A percentile compares a stretch with the other conserved stretches of the same genome.
phyloP scores from a whole-genome alignment of 2,113 vertebrate genomes.

The Trogon melanurus region DNA sequence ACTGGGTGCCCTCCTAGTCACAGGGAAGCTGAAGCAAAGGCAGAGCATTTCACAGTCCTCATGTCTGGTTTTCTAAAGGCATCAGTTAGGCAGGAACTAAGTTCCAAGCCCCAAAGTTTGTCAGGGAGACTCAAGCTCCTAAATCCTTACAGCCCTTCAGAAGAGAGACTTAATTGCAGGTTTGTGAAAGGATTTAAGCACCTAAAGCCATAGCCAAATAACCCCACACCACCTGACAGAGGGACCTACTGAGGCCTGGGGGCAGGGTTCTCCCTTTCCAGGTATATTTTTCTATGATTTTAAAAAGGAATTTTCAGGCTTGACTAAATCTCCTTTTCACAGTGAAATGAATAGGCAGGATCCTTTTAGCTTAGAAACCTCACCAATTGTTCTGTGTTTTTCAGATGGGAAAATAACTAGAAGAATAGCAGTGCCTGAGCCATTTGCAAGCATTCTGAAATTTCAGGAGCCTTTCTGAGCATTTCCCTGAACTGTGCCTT shows the following conservation, averaged over 20 bases:
- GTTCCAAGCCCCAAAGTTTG: neutral
- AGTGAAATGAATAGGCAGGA: neutral
- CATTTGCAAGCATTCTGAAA: fast-evolving
- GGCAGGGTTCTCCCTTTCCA: neutral
- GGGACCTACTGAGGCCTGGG: neutral
- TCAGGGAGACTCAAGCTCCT: neutral
- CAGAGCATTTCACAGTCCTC: neutral
- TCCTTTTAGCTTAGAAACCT: neutral
- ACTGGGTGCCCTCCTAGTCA: neutral
- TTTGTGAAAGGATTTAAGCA: neutral
- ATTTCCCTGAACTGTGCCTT: neutral
- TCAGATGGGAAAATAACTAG: neutral
- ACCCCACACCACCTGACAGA: neutral
- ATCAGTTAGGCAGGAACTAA: neutral
- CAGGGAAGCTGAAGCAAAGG: neutral
- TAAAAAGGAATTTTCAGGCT: neutral
- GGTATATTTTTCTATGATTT: neutral
- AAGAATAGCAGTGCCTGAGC: neutral
- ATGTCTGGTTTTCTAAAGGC: neutral
- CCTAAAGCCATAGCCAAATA: neutral
- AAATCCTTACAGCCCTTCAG: neutral
- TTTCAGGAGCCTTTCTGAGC: neutral
- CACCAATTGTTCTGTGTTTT: neutral
- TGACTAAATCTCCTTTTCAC: neutral
- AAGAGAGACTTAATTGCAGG: neutral